A percentile compares a stretch with the other conserved stretches of the same genome.
These are phyloP conservation scores for Philypnodon macrostomus DNA, from an alignment of 2,797 vertebrate genomes.

Conservation along the genomic window DNA sequence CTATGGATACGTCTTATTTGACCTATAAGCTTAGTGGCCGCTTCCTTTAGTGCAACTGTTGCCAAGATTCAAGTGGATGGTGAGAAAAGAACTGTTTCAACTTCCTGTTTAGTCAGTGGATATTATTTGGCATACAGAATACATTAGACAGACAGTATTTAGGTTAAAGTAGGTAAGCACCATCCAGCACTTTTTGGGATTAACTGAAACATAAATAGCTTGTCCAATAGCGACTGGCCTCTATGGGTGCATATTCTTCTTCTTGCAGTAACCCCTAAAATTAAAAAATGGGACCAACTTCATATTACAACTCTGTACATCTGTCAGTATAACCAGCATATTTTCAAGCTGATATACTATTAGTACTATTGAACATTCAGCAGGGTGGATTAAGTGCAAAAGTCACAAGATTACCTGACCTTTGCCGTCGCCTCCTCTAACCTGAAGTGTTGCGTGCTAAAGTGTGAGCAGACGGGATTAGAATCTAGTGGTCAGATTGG, in stretches of 20 bases:
- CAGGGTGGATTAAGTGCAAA: background rate
- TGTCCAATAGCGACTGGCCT: no score
- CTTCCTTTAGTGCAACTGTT: conserved; percentile 28
- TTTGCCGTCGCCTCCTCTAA: conserved; percentile 6
- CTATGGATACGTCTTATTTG: conserved; percentile 18
- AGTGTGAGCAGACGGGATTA: conserved; percentile 17
- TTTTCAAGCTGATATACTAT: no score
- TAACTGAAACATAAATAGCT: no score
- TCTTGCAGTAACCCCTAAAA: no score
- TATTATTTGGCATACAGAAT: background rate
- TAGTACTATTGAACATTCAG: background rate
- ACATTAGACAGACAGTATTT: no score
- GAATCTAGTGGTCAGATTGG: conserved; percentile 1
- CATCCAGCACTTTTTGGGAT: no score
- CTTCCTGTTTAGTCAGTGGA: conserved; percentile 7
- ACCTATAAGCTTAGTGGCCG: conserved; percentile 12
- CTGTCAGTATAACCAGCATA: no score
- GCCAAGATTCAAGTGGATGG: conserved; percentile 25
- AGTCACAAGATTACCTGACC: background rate
- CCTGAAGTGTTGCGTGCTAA: background rate
- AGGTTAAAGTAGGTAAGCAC: no score
- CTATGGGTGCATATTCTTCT: no score
- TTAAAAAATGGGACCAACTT: no score
- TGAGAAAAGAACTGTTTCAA: conserved; percentile 15
- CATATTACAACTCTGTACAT: no score